These are phyloP conservation scores for Elanoides forficatus DNA, from an alignment of 2,113 vertebrate genomes.

Conservation along the genomic window DNA sequence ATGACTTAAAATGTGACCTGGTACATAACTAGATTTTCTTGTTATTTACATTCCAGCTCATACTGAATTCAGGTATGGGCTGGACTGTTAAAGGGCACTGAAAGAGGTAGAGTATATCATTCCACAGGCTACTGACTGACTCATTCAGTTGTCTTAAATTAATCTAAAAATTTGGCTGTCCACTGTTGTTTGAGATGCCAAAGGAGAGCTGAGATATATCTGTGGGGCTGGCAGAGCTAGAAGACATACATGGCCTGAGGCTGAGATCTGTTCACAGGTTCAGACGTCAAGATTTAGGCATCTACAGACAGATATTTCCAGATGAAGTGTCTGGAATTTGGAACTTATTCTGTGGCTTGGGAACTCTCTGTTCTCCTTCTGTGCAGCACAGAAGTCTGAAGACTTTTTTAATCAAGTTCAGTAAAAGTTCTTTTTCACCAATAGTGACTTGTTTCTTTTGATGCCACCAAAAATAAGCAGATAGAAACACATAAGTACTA, in stretches of 20 bases:
- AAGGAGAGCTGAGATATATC: neutral
- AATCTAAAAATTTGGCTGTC: neutral
- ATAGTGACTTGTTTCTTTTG: neutral
- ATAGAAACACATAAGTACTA: neutral
- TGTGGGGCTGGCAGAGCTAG: neutral
- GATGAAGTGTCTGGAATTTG: neutral
- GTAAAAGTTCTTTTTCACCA: neutral
- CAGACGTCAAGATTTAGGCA: neutral
- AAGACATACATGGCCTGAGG: neutral
- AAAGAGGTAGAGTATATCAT: neutral
- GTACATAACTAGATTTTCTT: neutral
- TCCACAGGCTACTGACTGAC: neutral
- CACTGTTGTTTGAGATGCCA: neutral
- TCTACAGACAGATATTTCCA: neutral
- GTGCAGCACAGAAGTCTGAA: neutral
- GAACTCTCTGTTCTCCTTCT: neutral
- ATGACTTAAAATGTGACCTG: neutral
- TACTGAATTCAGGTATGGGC: neutral
- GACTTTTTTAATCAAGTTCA: neutral
- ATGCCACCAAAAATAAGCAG: neutral
- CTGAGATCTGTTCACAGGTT: neutral
- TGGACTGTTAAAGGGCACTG: neutral
- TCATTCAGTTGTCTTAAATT: neutral
- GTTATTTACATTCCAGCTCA: neutral
- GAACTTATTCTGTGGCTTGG: neutral